phyloP scores from a whole-genome alignment of 2,888 invertebrate genomes.

The Polydrusus tereticollis region DNA sequence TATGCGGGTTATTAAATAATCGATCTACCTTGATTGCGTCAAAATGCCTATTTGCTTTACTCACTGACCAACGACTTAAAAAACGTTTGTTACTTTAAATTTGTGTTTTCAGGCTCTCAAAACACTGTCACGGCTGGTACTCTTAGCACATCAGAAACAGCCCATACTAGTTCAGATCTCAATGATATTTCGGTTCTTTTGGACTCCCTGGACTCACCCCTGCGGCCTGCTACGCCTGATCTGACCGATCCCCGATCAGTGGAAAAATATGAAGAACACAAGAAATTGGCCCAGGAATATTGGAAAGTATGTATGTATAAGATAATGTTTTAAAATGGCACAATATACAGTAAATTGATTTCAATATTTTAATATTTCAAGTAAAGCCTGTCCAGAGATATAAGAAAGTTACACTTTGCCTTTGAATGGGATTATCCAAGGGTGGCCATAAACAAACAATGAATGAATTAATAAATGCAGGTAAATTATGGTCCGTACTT shows the following conservation, averaged over 20 bases:
- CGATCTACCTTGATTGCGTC: neutral
- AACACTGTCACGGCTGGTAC: conserved; percentile 46
- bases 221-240: conserved; percentile 88
- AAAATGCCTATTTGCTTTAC: neutral
- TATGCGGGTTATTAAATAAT: neutral
- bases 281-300: conserved; percentile 89
- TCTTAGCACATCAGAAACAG: conserved; percentile 38
- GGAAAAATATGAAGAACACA: conserved; percentile 90
- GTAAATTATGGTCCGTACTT: no score
- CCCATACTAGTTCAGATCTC: conserved; percentile 27
- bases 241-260: conserved; percentile 82
- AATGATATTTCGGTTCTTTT: conserved; percentile 73
- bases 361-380: no score
- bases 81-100: neutral
- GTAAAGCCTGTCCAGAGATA: no score
- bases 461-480: no score
- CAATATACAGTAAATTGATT: no score
- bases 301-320: conserved; percentile 79
- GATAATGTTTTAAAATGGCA: no score
- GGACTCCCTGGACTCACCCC: conserved; percentile 83
- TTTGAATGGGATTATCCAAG: no score
- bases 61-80: neutral
- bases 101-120: conserved; percentile 41
- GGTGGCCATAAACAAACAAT: no score
- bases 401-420: no score